A percentile compares a stretch with the other conserved stretches of the same genome.
phyloP scores from a whole-genome alignment of 2,888 invertebrate genomes.

The Hoplodrina blanda region DNA sequence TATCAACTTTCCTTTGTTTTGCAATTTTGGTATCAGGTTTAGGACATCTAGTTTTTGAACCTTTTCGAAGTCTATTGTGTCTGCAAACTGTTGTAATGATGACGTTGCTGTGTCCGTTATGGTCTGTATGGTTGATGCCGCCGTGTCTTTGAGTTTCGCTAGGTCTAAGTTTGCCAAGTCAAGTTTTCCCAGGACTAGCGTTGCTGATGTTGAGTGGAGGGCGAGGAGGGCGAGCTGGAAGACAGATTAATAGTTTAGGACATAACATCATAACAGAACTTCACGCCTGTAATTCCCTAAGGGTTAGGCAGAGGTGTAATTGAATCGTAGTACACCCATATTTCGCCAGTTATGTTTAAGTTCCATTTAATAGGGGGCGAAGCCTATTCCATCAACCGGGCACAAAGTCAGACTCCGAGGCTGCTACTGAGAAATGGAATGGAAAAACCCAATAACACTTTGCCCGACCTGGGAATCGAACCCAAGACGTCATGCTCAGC shows the following conservation, averaged over 20 bases:
- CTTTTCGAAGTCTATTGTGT: slow-evolving; percentile 75
- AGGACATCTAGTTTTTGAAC: slow-evolving; percentile 73
- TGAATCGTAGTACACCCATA: too few relatives aligned
- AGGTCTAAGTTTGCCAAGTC: slow-evolving; percentile 71
- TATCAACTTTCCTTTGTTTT: slow-evolving; percentile 61
- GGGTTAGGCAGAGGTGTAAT: too few relatives aligned
- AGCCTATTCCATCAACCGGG: too few relatives aligned
- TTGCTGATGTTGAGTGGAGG: slow-evolving; percentile 72
- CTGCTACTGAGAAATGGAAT: too few relatives aligned
- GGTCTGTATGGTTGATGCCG: slow-evolving; percentile 69
- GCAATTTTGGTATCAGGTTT: slow-evolving; percentile 70
- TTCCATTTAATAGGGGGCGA: too few relatives aligned
- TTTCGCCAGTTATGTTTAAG: too few relatives aligned
- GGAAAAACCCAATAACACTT: too few relatives aligned
- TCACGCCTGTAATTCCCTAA: too few relatives aligned
- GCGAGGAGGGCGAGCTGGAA: slow-evolving; percentile 75
- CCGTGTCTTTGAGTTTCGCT: slow-evolving; percentile 75
- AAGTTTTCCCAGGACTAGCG: slow-evolving; percentile 73
- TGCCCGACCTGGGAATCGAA: too few relatives aligned
- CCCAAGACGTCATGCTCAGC: too few relatives aligned
- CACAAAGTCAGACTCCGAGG: too few relatives aligned
- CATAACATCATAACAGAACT: too few relatives aligned
- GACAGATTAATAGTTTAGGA: neutral
- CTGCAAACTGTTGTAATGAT: slow-evolving; percentile 68
- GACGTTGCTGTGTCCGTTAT: slow-evolving; percentile 67